Percentiles rank a stretch among this genome's conserved stretches.
phyloP scores from a whole-genome alignment of 35 echinoderm and acorn worm genomes.

The Heliocidaris erythrogramma region DNA sequence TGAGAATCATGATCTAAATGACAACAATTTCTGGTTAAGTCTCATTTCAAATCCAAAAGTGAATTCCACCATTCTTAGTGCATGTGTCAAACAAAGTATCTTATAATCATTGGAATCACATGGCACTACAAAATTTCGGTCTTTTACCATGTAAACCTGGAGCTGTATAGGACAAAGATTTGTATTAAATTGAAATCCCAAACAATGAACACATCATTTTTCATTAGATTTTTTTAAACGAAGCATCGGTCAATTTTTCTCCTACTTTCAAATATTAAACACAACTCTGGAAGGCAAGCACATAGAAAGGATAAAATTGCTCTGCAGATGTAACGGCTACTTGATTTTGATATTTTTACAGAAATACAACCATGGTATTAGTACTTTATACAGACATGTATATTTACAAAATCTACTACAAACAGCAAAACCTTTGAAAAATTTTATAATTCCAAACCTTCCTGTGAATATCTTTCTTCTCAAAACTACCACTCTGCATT shows the following conservation, averaged over 20 bases:
- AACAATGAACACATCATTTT: too few species aligned
- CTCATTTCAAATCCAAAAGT: too few species aligned
- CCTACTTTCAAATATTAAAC: background rate
- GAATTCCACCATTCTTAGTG: too few species aligned
- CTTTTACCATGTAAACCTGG: too few species aligned
- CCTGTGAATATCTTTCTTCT: background rate
- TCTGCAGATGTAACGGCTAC: background rate
- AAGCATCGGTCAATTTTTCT: too few species aligned
- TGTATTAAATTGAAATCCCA: too few species aligned
- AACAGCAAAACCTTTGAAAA: background rate
- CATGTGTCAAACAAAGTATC: too few species aligned
- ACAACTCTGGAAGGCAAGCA: background rate
- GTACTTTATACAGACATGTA: background rate
- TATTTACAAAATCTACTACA: background rate
- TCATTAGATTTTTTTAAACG: too few species aligned
- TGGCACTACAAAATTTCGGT: too few species aligned
- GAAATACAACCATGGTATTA: background rate
- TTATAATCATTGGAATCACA: too few species aligned
- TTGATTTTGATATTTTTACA: slow-evolving; percentile 4
- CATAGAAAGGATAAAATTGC: background rate
- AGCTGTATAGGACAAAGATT: too few species aligned
- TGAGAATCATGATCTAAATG: background rate
- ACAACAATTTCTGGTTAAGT: background rate
- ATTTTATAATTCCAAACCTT: background rate
- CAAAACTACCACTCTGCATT: too few species aligned